Percentiles rank a stretch among this genome's conserved stretches.
Conservation (phyloP, 2,113 vertebrate genomes). For the Hyperoodon ampullatus region DNA sequence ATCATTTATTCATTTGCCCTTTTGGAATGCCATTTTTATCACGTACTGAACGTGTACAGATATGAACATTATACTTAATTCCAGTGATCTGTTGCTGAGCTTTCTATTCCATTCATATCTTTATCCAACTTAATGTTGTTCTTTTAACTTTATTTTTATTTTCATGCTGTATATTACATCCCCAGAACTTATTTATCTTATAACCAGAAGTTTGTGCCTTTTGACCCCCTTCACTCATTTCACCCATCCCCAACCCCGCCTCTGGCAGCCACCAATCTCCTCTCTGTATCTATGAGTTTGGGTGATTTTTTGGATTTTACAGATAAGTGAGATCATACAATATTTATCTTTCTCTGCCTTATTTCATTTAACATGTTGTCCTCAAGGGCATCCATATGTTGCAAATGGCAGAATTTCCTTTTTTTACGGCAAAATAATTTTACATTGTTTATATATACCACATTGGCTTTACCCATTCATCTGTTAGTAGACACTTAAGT, state of each 20-base stretch:
- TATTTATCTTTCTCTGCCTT: not conserved
- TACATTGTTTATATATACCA: not conserved
- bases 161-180: not conserved
- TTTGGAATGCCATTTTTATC: not conserved
- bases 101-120: not conserved
- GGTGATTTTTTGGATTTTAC: too few relatives aligned
- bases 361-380: not conserved
- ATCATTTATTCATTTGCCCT: not conserved
- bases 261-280: not conserved
- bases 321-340: not conserved
- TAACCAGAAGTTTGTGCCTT: not conserved
- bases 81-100: not conserved
- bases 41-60: not conserved
- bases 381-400: not conserved
- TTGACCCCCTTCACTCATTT: not conserved
- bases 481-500: not conserved
- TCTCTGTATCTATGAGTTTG: not conserved
- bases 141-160: not conserved
- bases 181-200: not conserved
- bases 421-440: not conserved
- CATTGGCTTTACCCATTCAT: not conserved
- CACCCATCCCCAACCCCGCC: not conserved
- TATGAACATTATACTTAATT: not conserved
- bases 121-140: not conserved
- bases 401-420: not conserved